phyloP scores from a whole-genome alignment of 2,113 vertebrate species.

The Benitochromis conjunctus region DNA sequence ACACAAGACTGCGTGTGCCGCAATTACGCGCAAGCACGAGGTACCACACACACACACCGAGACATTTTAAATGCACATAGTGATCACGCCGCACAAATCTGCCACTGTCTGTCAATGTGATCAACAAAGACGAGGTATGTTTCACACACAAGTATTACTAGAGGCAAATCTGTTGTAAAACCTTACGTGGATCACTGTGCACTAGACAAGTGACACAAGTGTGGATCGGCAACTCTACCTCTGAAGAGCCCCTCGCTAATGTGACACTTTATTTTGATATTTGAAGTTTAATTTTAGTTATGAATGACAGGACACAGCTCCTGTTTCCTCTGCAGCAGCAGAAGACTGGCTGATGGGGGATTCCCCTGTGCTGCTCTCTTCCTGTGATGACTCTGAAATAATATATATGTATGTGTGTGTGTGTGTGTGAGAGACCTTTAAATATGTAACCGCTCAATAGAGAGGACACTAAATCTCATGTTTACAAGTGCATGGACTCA shows the following conservation, averaged over 20 bases:
- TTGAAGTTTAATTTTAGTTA: neutral
- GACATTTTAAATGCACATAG: neutral
- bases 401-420: neutral
- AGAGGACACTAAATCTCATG: neutral
- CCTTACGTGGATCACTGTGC: neutral
- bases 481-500: neutral
- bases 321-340: constrained; percentile 42
- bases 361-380: constrained; percentile 37
- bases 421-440: neutral
- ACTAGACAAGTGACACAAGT: neutral
- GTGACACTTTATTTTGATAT: constrained; percentile 13
- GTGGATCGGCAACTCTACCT: neutral
- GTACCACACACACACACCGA: neutral
- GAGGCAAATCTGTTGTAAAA: neutral
- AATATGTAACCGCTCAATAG: neutral
- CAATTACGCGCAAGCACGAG: neutral
- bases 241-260: neutral
- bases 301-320: constrained; percentile 34
- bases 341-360: constrained; percentile 15
- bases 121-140: neutral
- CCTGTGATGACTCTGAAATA: constrained; percentile 3
- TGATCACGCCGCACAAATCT: neutral
- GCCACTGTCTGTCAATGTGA: neutral
- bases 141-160: neutral
- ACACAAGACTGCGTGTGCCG: neutral